These are phyloP conservation scores for Rhyacichthys aspro DNA, from an alignment of 2,797 vertebrate species.

Conservation along the genomic window DNA sequence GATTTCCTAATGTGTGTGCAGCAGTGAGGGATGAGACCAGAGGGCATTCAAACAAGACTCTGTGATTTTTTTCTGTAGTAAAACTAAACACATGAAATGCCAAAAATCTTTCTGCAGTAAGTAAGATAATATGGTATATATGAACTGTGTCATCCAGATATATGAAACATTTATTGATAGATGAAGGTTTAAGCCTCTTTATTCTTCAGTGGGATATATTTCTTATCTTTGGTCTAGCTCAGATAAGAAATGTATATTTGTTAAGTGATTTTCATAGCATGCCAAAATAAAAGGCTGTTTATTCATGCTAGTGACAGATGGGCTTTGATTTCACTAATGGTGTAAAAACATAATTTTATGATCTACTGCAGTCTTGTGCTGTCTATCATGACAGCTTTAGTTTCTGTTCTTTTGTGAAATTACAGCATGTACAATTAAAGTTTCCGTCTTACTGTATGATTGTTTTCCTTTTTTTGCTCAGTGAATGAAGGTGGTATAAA, in stretches of 20 bases:
- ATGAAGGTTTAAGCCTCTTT: slow-evolving; percentile 66
- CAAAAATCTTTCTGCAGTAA: slow-evolving; percentile 32
- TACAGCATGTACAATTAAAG: slow-evolving; percentile 34
- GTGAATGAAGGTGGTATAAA: slow-evolving; percentile 95
- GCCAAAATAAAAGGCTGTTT: slow-evolving; percentile 36
- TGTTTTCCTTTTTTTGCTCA: slow-evolving; percentile 63
- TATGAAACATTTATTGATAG: slow-evolving; percentile 43
- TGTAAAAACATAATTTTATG: slow-evolving; percentile 18
- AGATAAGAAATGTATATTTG: slow-evolving; percentile 43
- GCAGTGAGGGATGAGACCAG: too few species aligned
- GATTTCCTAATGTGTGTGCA: slow-evolving; percentile 18
- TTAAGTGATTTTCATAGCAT: slow-evolving; percentile 25
- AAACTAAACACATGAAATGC: slow-evolving; percentile 18
- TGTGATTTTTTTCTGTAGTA: too few species aligned
- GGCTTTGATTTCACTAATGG: slow-evolving; percentile 8
- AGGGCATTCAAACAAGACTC: too few species aligned
- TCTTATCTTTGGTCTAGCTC: slow-evolving; percentile 44
- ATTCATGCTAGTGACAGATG: slow-evolving; percentile 34
- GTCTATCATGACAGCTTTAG: slow-evolving; percentile 27
- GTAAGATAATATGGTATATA: slow-evolving; percentile 41
- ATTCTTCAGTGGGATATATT: slow-evolving; percentile 44
- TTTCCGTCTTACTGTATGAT: slow-evolving; percentile 42
- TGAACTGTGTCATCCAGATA: slow-evolving; percentile 38
- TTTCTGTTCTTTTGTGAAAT: slow-evolving; percentile 39
- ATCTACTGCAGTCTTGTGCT: slow-evolving; percentile 9